These are phyloP conservation scores for Bursaphelenchus okinawaensis DNA, from an alignment of 2,888 invertebrate genomes.

Conservation along the genomic window DNA sequence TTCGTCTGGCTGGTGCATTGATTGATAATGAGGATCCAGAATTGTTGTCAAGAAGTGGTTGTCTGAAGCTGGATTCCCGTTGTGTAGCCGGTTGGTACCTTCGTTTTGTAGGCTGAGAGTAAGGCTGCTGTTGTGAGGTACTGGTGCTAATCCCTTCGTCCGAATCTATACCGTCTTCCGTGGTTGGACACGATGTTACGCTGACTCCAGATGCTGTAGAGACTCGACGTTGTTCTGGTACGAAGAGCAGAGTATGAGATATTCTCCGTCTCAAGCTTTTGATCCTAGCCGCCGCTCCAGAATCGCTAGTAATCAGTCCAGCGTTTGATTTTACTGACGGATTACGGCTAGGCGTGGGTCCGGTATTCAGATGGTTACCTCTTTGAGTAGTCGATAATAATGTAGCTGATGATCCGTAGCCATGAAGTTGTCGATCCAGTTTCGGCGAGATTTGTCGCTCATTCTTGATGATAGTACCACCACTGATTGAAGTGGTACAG, in stretches of 20 bases:
- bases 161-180: constrained; percentile 32
- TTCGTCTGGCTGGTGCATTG: constrained; percentile 24
- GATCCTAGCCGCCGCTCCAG: constrained; percentile 6
- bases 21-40: background rate
- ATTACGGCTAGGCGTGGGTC: background rate
- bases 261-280: constrained; percentile 24
- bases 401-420: constrained; percentile 1
- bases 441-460: background rate
- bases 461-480: background rate
- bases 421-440: background rate
- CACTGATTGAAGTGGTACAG: background rate
- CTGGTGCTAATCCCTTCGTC: constrained; percentile 14
- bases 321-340: constrained; percentile 3
- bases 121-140: background rate
- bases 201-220: constrained; percentile 46
- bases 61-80: background rate
- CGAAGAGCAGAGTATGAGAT: constrained; percentile 48
- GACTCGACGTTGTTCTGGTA: constrained; percentile 42
- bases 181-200: constrained; percentile 44
- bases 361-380: constrained; percentile 4
- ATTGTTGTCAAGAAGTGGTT: background rate
- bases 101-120: constrained; percentile 6
- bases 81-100: constrained; percentile 6
- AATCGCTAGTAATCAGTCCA: background rate
- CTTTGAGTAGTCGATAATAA: background rate